phyloP scores from a whole-genome alignment of 2,797 vertebrate genomes.

The Xyrichtys novacula region DNA sequence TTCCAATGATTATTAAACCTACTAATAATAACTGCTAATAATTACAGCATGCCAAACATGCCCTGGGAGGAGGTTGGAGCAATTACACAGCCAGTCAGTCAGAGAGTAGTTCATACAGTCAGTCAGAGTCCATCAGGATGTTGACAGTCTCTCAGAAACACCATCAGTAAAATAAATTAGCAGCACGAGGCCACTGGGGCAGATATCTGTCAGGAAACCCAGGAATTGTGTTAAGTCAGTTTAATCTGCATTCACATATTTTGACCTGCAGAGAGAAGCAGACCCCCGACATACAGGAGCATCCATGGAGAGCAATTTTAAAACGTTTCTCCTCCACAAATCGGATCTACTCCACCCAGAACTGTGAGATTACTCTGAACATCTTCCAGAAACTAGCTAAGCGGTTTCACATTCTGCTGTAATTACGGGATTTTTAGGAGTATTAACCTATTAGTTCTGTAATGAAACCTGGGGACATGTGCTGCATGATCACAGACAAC shows the following conservation, averaged over 20 bases:
- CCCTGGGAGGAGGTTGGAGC: slow-evolving; percentile 60
- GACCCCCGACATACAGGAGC: too few species aligned
- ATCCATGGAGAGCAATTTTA: too few species aligned
- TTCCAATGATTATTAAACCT: slow-evolving; percentile 82
- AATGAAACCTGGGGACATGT: too few species aligned
- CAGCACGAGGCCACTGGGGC: slow-evolving; percentile 20
- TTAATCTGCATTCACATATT: background rate
- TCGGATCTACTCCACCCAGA: too few species aligned
- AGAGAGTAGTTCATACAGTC: slow-evolving; percentile 48
- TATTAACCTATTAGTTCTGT: too few species aligned
- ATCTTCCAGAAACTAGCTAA: too few species aligned
- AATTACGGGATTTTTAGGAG: too few species aligned
- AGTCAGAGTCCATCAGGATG: slow-evolving; percentile 37
- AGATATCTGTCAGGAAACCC: slow-evolving; percentile 8
- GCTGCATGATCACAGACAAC: too few species aligned
- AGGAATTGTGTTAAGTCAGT: background rate
- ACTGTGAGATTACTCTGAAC: too few species aligned
- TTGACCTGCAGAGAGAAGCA: too few species aligned
- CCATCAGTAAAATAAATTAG: slow-evolving; percentile 7
- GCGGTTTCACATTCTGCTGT: too few species aligned
- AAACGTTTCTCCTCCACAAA: too few species aligned
- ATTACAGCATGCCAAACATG: slow-evolving; percentile 81
- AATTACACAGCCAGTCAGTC: slow-evolving; percentile 74
- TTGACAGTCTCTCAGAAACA: slow-evolving; percentile 47
- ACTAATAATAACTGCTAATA: slow-evolving; percentile 85